Percentiles rank a stretch among this genome's conserved stretches.
These are phyloP conservation scores for Limanda limanda DNA, from an alignment of 2,113 vertebrate species.

Conservation along the genomic window DNA sequence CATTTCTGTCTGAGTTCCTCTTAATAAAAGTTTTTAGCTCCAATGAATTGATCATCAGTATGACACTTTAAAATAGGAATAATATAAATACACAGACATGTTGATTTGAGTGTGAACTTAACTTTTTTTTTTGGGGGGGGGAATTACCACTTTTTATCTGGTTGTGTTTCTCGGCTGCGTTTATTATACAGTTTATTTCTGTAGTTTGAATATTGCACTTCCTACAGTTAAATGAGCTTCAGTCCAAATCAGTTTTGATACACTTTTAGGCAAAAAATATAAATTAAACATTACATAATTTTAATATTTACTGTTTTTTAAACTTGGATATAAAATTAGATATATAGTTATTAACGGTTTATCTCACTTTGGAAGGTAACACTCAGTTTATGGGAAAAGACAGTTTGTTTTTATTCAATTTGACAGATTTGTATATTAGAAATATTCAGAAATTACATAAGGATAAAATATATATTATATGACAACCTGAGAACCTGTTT, in stretches of 20 bases:
- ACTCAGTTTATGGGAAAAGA: not conserved
- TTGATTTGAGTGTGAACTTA: not conserved
- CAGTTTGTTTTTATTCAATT: not conserved
- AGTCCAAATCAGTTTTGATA: not conserved
- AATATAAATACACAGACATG: not conserved
- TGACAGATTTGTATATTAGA: too few relatives aligned
- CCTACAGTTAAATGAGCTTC: not conserved
- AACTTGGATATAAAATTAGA: too few relatives aligned
- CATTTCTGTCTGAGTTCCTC: not conserved
- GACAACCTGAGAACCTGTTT: too few relatives aligned
- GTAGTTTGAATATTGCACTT: too few relatives aligned
- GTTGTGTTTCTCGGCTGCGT: not conserved
- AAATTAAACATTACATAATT: too few relatives aligned
- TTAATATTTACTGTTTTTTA: not conserved
- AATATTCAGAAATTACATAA: too few relatives aligned
- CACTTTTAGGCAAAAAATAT: not conserved
- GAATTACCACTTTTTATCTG: not conserved
- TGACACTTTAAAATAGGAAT: conserved; percentile 4
- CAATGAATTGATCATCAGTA: not conserved
- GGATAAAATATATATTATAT: too few relatives aligned
- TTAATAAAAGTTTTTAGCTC: too few relatives aligned
- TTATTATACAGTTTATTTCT: too few relatives aligned
- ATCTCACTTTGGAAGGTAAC: not conserved
- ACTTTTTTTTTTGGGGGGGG: not conserved
- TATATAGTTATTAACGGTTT: not conserved